These are phyloP conservation scores for Paratrypauchen microcephalus DNA, from an alignment of 2,797 vertebrate genomes.

Conservation along the genomic window DNA sequence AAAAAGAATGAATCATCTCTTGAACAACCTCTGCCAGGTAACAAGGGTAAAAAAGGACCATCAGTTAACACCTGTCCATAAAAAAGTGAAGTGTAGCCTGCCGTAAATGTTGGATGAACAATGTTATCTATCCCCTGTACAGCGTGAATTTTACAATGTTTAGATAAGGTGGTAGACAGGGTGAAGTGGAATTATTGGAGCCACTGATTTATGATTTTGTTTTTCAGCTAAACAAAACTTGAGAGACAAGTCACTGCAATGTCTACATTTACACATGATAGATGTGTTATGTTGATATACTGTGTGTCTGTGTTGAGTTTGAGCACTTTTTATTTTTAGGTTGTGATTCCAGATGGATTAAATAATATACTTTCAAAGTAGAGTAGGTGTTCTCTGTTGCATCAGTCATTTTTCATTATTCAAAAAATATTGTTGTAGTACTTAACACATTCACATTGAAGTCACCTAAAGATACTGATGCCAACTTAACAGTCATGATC, in stretches of 20 bases:
- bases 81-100: constrained; percentile 20
- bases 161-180: background rate
- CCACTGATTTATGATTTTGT: constrained; percentile 41
- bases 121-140: constrained; percentile 3
- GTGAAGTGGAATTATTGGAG: background rate
- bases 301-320: background rate
- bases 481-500: too few relatives aligned
- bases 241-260: constrained; percentile 22
- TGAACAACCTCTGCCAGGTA: background rate
- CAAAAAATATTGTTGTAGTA: too few relatives aligned
- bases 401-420: too few relatives aligned
- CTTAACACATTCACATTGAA: too few relatives aligned
- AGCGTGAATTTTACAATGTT: constrained; percentile 6
- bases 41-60: constrained; percentile 77
- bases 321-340: constrained; percentile 81
- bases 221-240: constrained; percentile 19
- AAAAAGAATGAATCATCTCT: background rate
- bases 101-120: background rate
- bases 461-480: too few relatives aligned
- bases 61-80: constrained; percentile 83
- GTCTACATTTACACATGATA: background rate
- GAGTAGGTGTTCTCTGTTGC: too few relatives aligned
- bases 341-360: constrained; percentile 43
- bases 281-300: constrained; percentile 4
- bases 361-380: background rate